Evolutionary conservation across 2,888 invertebrate genomes (phyloP), one percentile per base, ranked within the genome.

Genomic region (Lepetodrilus schrolli): DNA sequence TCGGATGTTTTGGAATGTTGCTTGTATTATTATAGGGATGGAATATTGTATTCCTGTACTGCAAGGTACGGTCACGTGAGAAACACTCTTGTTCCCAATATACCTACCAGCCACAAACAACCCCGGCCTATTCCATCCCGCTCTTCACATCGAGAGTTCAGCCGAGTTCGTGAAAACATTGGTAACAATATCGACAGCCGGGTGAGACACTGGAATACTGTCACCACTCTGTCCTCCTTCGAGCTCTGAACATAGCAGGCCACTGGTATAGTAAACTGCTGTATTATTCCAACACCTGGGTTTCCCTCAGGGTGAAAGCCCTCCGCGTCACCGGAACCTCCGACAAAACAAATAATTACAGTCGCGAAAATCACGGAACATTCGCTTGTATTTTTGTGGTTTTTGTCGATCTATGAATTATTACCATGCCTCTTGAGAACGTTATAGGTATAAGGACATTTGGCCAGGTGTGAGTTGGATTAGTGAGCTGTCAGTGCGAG

Each of bases 141-240:
- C 30, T 30, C 58, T 30, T 58, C 58, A 26, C n/a, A 26, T 26
- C n/a, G 30, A 50, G 34, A 58, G 58, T 58, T 58, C 58, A 58
- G 26, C 58, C 30, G n/a, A 30, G 58, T 58, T 58, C 58, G 34
- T 26, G 58, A 58, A 58, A 58, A 58, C 58, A 58, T n/a, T 30
- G n/a, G 26, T n/a, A 58, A 58, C 58, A 58, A 58, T 58, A 30
- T 58, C 4, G 26, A n/a, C 4, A 13, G 58, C 26, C 43, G 13
- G 17, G n/a, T 13, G 43, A 43, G 43, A 43, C 43, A 38, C 26
- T 17, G 1, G 50, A 50, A 23, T 20, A 50, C 20, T 23, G 50
- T 50, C 50, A 23, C 50, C 26, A 13, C 20, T 20, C 26, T 50
- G 50, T 13, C 21, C 10, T 17, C 21, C 26, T 17, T 50, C 20